Evolutionary conservation across 2,888 invertebrate species (phyloP).

Genomic region (Eucriotettix oculatus): DNA sequence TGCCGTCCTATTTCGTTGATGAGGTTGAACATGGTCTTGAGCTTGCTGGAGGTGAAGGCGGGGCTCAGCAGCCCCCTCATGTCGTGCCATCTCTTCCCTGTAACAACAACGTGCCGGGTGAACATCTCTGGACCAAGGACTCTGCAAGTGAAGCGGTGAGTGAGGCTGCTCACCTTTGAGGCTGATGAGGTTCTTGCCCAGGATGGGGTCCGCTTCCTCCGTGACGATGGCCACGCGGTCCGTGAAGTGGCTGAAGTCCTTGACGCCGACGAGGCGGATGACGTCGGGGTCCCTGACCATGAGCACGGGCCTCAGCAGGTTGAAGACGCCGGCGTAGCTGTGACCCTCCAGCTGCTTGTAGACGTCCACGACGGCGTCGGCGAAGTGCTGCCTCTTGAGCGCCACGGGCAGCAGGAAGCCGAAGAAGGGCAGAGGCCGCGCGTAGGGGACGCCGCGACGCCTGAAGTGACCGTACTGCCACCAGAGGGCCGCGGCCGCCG

Average conservation of each 20-base stretch:
- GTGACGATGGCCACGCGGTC: neutral
- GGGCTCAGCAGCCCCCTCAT: slow-evolving; percentile 9
- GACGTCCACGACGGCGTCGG: neutral
- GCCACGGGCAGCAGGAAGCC: neutral
- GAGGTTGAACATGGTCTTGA: slow-evolving; percentile 7
- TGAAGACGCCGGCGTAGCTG: neutral
- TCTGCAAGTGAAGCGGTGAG: neutral
- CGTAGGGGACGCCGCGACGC: neutral
- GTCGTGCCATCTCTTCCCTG: slow-evolving; percentile 9
- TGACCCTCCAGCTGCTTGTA: neutral
- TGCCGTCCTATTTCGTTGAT: slow-evolving; percentile 4
- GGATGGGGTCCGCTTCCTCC: neutral
- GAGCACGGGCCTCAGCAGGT: neutral
- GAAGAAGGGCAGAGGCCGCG: neutral
- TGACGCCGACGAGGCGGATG: neutral
- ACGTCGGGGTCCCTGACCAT: neutral
- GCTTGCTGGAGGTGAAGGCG: slow-evolving; percentile 10
- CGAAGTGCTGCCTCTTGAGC: neutral
- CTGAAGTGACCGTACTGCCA: neutral
- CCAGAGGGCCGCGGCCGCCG: neutral
- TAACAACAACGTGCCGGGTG: neutral
- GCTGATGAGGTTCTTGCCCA: neutral
- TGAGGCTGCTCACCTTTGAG: neutral
- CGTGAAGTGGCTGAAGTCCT: neutral
- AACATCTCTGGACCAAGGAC: neutral